Conservation (phyloP, 2,113 vertebrate species). For the Varanus salvator region DNA sequence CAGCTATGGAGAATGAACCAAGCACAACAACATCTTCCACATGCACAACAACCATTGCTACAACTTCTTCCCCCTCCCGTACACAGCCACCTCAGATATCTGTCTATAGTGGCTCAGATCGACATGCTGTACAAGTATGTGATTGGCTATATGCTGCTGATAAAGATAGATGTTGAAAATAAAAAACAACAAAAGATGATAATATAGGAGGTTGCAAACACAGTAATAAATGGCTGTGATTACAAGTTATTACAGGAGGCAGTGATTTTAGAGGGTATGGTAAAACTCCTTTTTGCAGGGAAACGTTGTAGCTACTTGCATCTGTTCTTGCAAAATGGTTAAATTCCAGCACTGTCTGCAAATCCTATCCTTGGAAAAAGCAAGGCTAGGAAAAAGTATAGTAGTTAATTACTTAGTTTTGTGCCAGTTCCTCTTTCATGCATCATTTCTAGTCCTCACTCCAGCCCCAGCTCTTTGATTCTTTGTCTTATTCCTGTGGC, state of each 20-base stretch:
- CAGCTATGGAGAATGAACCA: slow-evolving; percentile 83
- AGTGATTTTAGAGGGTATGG: too few relatives aligned
- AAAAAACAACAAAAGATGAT: not conserved
- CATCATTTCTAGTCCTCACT: not conserved
- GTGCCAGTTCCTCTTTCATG: not conserved
- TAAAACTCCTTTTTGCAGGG: not conserved
- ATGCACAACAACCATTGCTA: slow-evolving; percentile 76
- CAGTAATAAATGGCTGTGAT: not conserved
- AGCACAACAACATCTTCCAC: slow-evolving; percentile 79
- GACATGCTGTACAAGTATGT: slow-evolving; percentile 91
- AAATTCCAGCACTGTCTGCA: not conserved
- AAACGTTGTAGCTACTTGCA: too few relatives aligned
- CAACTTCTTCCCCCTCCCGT: slow-evolving; percentile 76
- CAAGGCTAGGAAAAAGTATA: not conserved
- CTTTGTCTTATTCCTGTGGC: not conserved
- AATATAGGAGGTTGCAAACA: not conserved
- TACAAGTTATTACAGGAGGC: too few relatives aligned
- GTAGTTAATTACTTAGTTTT: not conserved
- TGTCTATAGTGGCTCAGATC: slow-evolving; percentile 86
- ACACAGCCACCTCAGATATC: slow-evolving; percentile 83
- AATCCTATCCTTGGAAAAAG: not conserved
- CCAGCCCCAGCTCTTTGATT: not conserved
- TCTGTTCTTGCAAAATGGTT: not conserved
- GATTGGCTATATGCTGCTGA: rapidly evolving
- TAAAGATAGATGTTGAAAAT: rapidly evolving